Percentiles rank a stretch among this genome's conserved stretches.
These are phyloP conservation scores for Lophochroa leadbeateri DNA, from an alignment of 2,113 vertebrate genomes.

Conservation along the genomic window DNA sequence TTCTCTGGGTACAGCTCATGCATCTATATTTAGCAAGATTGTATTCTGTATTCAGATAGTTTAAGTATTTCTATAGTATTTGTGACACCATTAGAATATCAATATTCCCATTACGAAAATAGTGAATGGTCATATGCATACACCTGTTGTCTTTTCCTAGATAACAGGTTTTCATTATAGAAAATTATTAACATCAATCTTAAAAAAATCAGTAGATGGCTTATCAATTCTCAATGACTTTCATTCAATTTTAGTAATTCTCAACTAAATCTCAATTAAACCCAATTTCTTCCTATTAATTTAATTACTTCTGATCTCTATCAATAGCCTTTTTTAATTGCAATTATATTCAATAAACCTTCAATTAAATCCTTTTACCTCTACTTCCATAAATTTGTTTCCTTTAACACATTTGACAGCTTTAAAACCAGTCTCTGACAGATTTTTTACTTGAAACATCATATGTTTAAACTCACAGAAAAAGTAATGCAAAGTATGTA, in stretches of 20 bases:
- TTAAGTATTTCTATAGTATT: not conserved
- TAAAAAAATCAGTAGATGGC: not conserved
- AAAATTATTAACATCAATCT: slow-evolving; percentile 18
- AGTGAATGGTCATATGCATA: not conserved
- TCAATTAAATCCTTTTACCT: slow-evolving; percentile 51
- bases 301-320: slow-evolving; percentile 42
- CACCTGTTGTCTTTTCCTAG: not conserved
- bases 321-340: slow-evolving; percentile 60
- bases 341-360: slow-evolving; percentile 60
- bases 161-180: not conserved
- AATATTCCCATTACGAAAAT: not conserved
- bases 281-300: slow-evolving; percentile 20
- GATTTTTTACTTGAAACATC: not conserved
- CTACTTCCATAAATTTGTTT: slow-evolving; percentile 50
- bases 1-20: not conserved
- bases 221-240: slow-evolving; percentile 26
- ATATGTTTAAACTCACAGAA: not conserved
- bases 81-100: not conserved
- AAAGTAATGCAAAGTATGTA: not conserved
- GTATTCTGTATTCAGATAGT: not conserved
- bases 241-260: slow-evolving; percentile 3
- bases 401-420: not conserved
- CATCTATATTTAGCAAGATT: not conserved
- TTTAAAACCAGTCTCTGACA: not conserved
- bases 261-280: slow-evolving; percentile 53